Evolutionary conservation across 2,113 vertebrate species (phyloP), one percentile per base, ranked within the genome.

Genomic region (Brevimyrus niger): DNA sequence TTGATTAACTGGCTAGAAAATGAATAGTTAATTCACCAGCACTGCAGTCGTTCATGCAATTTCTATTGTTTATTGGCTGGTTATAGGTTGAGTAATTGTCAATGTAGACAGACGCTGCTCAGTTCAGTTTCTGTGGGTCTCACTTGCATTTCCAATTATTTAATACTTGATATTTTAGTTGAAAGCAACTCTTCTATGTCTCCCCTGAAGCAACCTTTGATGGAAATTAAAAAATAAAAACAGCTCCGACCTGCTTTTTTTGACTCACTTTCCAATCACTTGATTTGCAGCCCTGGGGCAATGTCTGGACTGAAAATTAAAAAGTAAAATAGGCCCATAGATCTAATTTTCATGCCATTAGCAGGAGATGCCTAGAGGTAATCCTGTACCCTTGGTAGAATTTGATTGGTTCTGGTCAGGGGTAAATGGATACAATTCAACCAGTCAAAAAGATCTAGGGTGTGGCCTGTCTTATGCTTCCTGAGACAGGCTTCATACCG

Each of bases 211-310:
- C 85, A 87, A 53, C 50, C 50, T 87, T 87, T 87, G 85, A 87
- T 53, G 31, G 47, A 87, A 87, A 87, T 87, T 55, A 87, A 87
- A 87, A 87, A 87, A 87, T 87, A 87, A 87, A 51, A 80, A 50
- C 44, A 86, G 27, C 50, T 19, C 47, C 13, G 3, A 87, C 47
- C 84, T 27, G n/a, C 84, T 51, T 48, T 31, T 82, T 82, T 82
- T 86, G 23, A 87, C 85, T 87, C 48, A 38, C 85, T 87, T 38
- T 47, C 3, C 85, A 87, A 42, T 87, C 50, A 47, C 50, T 87
- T 53, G 48, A 55, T 87, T 87, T 87, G n/a, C 48, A 35, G 85
- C 85, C 69, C 85, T 86, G 85, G 31, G 85, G 85, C 85, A 86
- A 86, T 35, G 27, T 31, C 47, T 51, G n/a, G 47, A 87, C 15